Evolutionary conservation across 35 echinoderm and acorn worm species (phyloP).

Genomic region (Acanthaster planci): DNA sequence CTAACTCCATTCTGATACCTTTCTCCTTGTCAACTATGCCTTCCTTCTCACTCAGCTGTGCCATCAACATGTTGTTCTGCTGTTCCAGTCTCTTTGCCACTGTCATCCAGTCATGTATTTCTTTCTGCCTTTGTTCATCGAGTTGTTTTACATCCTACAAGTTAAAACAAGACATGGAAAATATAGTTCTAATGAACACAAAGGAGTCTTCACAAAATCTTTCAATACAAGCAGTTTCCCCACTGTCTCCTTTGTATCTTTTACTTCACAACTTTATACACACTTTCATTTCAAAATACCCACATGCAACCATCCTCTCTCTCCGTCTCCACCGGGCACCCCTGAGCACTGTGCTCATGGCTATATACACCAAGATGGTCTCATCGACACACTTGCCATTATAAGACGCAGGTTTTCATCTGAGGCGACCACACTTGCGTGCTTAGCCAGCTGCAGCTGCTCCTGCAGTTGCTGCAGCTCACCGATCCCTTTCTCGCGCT

Average conservation of each 20-base stretch:
- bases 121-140: conserved; percentile 27
- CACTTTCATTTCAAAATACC: too few relatives aligned
- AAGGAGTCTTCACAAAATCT: background rate
- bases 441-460: background rate
- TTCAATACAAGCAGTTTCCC: background rate
- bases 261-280: too few relatives aligned
- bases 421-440: background rate
- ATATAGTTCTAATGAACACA: too few relatives aligned
- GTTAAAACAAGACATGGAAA: background rate
- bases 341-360: too few relatives aligned
- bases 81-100: conserved; percentile 14
- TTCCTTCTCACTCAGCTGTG: conserved; percentile 53
- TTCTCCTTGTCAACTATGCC: conserved; percentile 40
- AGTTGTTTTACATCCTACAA: conserved; percentile 39
- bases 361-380: too few relatives aligned
- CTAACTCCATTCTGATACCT: background rate
- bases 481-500: conserved; percentile 2
- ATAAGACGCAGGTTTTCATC: conserved; percentile 40
- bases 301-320: too few relatives aligned
- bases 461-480: conserved; percentile 35
- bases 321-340: too few relatives aligned
- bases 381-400: conserved; percentile 5
- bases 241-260: background rate
- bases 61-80: conserved; percentile 38
- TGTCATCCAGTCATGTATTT: conserved; percentile 41